Conservation (phyloP, 92 coral and sea anemone genomes). For the Epizoanthus stellaris region DNA sequence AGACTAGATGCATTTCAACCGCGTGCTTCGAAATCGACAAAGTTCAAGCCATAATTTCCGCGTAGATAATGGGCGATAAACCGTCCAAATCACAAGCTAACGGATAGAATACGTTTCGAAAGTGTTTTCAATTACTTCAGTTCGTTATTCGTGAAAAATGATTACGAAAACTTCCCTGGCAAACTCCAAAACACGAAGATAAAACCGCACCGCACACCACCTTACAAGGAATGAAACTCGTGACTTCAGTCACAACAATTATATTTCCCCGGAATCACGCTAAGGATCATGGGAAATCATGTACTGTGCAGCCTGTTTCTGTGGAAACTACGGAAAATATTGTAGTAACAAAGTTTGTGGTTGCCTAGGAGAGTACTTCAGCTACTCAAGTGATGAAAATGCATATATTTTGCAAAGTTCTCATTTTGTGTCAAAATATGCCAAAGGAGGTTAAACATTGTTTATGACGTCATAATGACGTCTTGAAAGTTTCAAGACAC, state of each 20-base stretch:
- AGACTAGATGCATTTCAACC: not conserved
- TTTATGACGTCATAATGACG: too few relatives aligned
- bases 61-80: not conserved
- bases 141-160: not conserved
- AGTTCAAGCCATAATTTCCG: not conserved
- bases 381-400: too few relatives aligned
- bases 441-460: too few relatives aligned
- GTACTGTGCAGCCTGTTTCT: too few relatives aligned
- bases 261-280: conserved; percentile 8
- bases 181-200: not conserved
- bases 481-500: too few relatives aligned
- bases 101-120: not conserved
- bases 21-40: not conserved
- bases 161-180: not conserved
- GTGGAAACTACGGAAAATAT: too few relatives aligned
- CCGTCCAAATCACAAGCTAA: not conserved
- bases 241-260: not conserved
- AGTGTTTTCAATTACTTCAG: not conserved
- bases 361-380: too few relatives aligned
- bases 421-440: too few relatives aligned
- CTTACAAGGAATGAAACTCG: not conserved
- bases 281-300: conserved; percentile 16
- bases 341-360: too few relatives aligned
- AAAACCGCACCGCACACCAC: not conserved
- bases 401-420: too few relatives aligned